Evolutionary conservation across 2,113 vertebrate species (phyloP).

Genomic region (Puma concolor): DNA sequence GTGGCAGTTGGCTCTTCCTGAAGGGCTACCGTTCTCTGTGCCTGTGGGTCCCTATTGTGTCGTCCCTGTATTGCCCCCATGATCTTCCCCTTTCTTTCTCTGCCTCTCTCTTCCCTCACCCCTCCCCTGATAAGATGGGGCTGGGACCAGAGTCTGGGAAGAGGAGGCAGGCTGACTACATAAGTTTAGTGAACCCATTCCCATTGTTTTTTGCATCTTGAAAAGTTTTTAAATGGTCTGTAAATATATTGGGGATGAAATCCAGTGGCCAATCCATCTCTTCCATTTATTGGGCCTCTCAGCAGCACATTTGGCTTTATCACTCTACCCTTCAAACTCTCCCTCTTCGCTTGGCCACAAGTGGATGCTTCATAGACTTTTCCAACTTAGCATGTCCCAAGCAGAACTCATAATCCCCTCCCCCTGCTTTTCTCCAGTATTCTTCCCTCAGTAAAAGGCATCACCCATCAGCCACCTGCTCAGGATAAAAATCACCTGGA

Average conservation of each 20-base stretch:
- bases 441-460: neutral
- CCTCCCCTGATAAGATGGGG: neutral
- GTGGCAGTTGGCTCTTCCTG: accelerated
- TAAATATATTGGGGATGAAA: neutral
- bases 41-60: neutral
- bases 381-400: accelerated
- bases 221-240: neutral
- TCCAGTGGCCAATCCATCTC: neutral
- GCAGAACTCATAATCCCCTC: accelerated
- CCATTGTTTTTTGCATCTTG: neutral
- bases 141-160: too few relatives aligned
- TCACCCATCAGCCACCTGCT: neutral
- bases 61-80: accelerated
- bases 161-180: neutral
- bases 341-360: accelerated
- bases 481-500: too few relatives aligned
- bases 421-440: neutral
- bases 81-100: neutral
- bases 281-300: neutral
- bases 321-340: neutral
- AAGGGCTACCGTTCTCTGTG: accelerated
- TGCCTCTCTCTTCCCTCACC: accelerated
- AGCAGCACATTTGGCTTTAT: accelerated
- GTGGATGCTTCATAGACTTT: neutral
- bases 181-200: neutral